These are phyloP conservation scores for Tachysurus fulvidraco DNA, from an alignment of 2,113 vertebrate genomes.

Conservation along the genomic window DNA sequence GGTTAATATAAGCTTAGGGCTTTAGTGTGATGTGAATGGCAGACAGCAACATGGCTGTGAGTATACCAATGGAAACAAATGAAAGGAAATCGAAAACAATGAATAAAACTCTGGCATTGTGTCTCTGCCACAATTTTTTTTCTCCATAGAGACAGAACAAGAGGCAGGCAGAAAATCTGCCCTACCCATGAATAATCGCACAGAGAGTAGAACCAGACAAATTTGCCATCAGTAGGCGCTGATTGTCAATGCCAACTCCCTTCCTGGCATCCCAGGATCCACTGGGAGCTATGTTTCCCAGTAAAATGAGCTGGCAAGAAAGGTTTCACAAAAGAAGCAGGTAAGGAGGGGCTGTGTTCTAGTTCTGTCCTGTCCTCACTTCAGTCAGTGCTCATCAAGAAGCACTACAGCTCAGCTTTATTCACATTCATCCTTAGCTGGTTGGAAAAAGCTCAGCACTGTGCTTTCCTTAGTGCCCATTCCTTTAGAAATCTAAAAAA, in stretches of 20 bases:
- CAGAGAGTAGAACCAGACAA: constrained; percentile 43
- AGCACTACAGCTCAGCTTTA: constrained; percentile 41
- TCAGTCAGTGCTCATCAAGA: constrained; percentile 57
- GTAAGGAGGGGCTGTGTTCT: constrained; percentile 51
- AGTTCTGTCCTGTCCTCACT: constrained; percentile 46
- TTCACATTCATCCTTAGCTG: constrained; percentile 37
- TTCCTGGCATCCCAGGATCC: constrained; percentile 24
- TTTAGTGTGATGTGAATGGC: not conserved
- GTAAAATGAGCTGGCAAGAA: constrained; percentile 46
- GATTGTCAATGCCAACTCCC: constrained; percentile 49
- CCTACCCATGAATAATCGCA: constrained; percentile 35
- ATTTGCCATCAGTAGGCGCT: constrained; percentile 40
- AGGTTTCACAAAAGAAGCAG: constrained; percentile 28
- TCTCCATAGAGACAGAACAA: constrained; percentile 19
- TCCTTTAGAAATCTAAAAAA: constrained; percentile 18
- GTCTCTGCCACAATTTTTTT: constrained; percentile 22
- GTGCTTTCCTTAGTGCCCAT: not conserved
- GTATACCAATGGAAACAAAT: constrained; percentile 24
- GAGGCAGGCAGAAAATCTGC: constrained; percentile 23
- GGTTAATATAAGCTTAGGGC: constrained; percentile 19
- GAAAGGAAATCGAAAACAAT: constrained; percentile 24
- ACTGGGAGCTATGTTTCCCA: constrained; percentile 42
- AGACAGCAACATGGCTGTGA: constrained; percentile 16
- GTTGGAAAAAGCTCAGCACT: not conserved
- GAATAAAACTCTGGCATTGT: constrained; percentile 25